Percentiles rank a stretch among this genome's conserved stretches.
phyloP scores from a whole-genome alignment of 37 sponge, comb jelly and placozoan genomes.

The Ianthella basta region DNA sequence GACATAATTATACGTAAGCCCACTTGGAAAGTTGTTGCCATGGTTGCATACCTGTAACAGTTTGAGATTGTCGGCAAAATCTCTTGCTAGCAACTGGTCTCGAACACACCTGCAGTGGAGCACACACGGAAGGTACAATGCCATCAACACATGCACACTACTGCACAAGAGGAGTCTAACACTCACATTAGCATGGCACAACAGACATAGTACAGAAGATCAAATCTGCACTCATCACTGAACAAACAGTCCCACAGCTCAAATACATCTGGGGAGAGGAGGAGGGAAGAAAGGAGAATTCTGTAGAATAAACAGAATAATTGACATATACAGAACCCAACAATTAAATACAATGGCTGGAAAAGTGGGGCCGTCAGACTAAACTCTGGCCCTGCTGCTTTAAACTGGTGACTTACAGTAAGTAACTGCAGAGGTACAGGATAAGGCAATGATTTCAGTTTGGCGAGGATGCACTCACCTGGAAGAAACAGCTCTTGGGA shows the following conservation, averaged over 20 bases:
- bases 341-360: too few relatives aligned
- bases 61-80: constrained; percentile 62
- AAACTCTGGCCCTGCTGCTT: too few relatives aligned
- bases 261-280: constrained; percentile 71
- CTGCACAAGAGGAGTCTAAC: not conserved
- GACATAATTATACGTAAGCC: too few relatives aligned
- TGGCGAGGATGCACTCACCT: constrained; percentile 47
- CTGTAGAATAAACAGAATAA: not conserved
- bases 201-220: constrained; percentile 84
- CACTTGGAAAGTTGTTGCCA: too few relatives aligned
- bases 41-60: constrained; percentile 61
- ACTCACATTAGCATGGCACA: constrained; percentile 91
- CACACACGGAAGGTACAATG: not conserved
- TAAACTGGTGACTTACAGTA: too few relatives aligned
- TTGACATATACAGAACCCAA: too few relatives aligned
- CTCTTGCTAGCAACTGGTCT: constrained; percentile 51
- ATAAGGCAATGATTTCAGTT: not conserved
- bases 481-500: constrained; percentile 97
- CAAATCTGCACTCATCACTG: constrained; percentile 80
- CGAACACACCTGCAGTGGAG: constrained; percentile 45
- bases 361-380: too few relatives aligned
- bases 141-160: not conserved
- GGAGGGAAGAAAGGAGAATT: not conserved
- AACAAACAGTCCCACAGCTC: constrained; percentile 90
- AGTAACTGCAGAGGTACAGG: too few relatives aligned